A percentile compares a stretch with the other conserved stretches of the same genome.
phyloP scores from a whole-genome alignment of 2,797 vertebrate species.

The Thalassophryne amazonica region DNA sequence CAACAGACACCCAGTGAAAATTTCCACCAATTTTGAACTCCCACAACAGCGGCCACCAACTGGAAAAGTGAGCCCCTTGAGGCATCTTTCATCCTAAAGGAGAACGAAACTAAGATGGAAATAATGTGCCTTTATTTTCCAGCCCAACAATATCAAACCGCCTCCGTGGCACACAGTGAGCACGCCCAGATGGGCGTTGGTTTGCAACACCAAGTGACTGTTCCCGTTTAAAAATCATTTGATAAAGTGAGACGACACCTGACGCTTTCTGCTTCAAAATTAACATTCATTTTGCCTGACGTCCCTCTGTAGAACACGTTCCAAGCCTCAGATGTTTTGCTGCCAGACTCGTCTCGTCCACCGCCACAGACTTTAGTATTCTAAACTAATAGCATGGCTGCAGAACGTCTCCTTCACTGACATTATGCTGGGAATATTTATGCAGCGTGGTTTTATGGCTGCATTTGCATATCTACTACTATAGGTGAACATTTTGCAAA shows the following conservation, averaged over 20 bases:
- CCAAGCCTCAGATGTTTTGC: slow-evolving; percentile 45
- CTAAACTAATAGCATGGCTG: slow-evolving; percentile 60
- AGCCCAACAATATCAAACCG: slow-evolving; percentile 28
- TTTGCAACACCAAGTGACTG: slow-evolving; percentile 51
- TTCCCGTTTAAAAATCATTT: slow-evolving; percentile 63
- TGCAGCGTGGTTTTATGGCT: slow-evolving; percentile 17
- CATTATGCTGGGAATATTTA: slow-evolving; percentile 39
- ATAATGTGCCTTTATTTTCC: slow-evolving; percentile 18
- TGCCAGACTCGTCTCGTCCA: slow-evolving; percentile 57
- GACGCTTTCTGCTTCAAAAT: slow-evolving; percentile 39
- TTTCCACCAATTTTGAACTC: slow-evolving; percentile 33
- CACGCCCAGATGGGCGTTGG: slow-evolving; percentile 27
- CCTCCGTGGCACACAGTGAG: slow-evolving; percentile 33
- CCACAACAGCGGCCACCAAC: slow-evolving; percentile 56
- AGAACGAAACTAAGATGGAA: slow-evolving; percentile 24
- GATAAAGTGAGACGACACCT: slow-evolving; percentile 48
- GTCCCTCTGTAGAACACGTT: slow-evolving; percentile 36
- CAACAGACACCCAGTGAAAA: slow-evolving; percentile 29
- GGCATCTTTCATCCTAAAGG: slow-evolving; percentile 6
- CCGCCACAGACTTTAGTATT: slow-evolving; percentile 54
- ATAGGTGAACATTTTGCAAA: slow-evolving; percentile 7
- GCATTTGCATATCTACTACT: slow-evolving; percentile 11
- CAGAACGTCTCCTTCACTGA: slow-evolving; percentile 43
- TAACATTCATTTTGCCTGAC: slow-evolving; percentile 45
- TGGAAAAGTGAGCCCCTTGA: slow-evolving; percentile 37